These are phyloP conservation scores for Nixonia krombeini DNA, from an alignment of 1,140 invertebrate genomes.

Conservation along the genomic window DNA sequence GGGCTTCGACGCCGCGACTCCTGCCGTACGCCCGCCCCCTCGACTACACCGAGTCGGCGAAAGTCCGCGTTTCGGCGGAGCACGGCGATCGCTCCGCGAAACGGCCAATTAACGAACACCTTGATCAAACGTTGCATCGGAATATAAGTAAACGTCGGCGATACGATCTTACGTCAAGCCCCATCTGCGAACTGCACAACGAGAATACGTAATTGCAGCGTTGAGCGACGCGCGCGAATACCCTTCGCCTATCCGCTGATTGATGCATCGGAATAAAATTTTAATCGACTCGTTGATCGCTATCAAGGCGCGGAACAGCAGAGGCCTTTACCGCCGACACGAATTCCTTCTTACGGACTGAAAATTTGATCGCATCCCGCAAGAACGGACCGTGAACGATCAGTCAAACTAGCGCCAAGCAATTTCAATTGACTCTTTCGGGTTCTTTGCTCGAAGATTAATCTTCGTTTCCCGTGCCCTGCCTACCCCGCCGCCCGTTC, in stretches of 20 bases:
- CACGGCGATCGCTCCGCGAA: neutral
- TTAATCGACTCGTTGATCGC: conserved; percentile 29
- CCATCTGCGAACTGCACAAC: neutral
- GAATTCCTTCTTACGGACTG: conserved; percentile 37
- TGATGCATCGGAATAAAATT: conserved; percentile 30
- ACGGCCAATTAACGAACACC: no score
- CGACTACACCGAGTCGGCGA: no score
- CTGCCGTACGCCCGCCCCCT: no score
- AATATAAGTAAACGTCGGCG: neutral
- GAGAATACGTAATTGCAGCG: conserved; percentile 16
- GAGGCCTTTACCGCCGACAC: conserved; percentile 17
- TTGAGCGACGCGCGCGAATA: neutral
- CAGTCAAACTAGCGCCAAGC: conserved; percentile 48
- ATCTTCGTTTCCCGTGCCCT: conserved; percentile 44
- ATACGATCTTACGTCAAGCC: neutral
- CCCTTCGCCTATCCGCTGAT: conserved; percentile 22
- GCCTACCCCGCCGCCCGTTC: neutral
- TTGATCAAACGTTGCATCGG: neutral
- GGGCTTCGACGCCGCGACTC: no score
- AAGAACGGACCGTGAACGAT: conserved; percentile 43
- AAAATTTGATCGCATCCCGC: conserved; percentile 47
- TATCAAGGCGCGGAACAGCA: conserved; percentile 20
- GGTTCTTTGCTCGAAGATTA: conserved; percentile 40
- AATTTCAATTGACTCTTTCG: conserved; percentile 52
- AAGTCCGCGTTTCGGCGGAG: no score